Evolutionary conservation across 2,797 vertebrate species (phyloP).

Genomic region (Pipistrellus pipistrellus): DNA sequence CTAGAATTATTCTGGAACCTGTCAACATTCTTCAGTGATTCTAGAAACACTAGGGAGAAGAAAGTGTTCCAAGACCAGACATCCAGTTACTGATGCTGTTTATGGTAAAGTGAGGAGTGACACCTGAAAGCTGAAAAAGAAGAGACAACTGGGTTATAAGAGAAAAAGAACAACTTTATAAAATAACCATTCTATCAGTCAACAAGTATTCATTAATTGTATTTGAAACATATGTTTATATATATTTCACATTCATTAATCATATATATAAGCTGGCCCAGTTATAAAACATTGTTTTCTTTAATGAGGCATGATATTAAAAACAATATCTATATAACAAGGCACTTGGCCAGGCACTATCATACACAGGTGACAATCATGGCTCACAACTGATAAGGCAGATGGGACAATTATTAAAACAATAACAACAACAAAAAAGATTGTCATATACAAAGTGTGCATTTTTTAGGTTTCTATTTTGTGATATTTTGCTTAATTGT

Average conservation of each 20-base stretch:
- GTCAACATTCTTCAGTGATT: neutral
- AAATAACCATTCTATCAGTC: neutral
- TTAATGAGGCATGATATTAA: slow-evolving; percentile 35
- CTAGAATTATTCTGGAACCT: neutral
- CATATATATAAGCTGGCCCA: neutral
- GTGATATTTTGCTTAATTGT: neutral
- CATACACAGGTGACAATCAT: neutral
- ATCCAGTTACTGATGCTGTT: neutral
- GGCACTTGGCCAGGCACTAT: neutral
- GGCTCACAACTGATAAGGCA: neutral
- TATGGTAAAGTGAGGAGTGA: neutral
- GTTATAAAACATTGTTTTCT: neutral
- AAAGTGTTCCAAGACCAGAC: neutral
- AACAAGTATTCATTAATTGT: neutral
- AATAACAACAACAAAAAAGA: neutral
- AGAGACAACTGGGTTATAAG: neutral
- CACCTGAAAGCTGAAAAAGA: neutral
- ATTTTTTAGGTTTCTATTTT: neutral
- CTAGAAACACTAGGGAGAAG: neutral
- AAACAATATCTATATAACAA: neutral
- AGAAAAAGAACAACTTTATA: neutral
- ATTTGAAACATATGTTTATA: neutral
- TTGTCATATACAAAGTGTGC: neutral
- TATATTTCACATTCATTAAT: slow-evolving; percentile 1
- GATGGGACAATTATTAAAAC: neutral